Evolutionary conservation across 2,113 vertebrate genomes (phyloP), one percentile per base, ranked within the genome.

Genomic region (Chloropsis hardwickii): DNA sequence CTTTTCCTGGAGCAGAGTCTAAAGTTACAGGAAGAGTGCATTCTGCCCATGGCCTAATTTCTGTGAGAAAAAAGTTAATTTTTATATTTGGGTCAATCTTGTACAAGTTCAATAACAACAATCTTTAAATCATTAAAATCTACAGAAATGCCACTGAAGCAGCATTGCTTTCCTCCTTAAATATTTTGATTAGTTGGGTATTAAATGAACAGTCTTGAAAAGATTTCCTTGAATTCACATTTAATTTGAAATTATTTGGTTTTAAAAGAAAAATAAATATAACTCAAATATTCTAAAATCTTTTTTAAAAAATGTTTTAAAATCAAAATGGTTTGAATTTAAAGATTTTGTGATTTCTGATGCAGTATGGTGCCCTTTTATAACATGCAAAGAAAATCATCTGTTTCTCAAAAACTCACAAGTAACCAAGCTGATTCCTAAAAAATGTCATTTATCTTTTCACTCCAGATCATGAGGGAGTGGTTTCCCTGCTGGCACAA

Each of bases 331-430:
- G 1, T 45, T 76, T 88, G 21, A 69, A 71, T 74, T 12, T 58
- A 69, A 65, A 81, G 12, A 29, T 60, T 85, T 72, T 72, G 15
- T 84, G 22, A 47, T 87, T 86, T 91, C 50, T 81, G 7, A 51
- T 27, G 54, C 25, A 65, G 28, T 10, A n/a, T 7, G 64, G 8
- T 47, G 19, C 9, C 33, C 67, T 94, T 69, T 84, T 37, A 62
- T 5, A 51, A 12, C 18, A 11, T 11, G 16, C 4, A 3, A 89
- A 62, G 35, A 93, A 67, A 85, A 67, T 9, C 0, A 0, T 35
- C n/a, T 31, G 1, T 84, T 91, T 91, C 87, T 67, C 22, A 72
- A 65, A 61, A 90, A 64, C 31, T 40, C 1, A 0, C 67, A 53
- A 58, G 8, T 45, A 80, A 71, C 18, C 12, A 48, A 53, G 37